Conservation (phyloP, 1,140 invertebrate genomes). For the Adoxophyes honmai region DNA sequence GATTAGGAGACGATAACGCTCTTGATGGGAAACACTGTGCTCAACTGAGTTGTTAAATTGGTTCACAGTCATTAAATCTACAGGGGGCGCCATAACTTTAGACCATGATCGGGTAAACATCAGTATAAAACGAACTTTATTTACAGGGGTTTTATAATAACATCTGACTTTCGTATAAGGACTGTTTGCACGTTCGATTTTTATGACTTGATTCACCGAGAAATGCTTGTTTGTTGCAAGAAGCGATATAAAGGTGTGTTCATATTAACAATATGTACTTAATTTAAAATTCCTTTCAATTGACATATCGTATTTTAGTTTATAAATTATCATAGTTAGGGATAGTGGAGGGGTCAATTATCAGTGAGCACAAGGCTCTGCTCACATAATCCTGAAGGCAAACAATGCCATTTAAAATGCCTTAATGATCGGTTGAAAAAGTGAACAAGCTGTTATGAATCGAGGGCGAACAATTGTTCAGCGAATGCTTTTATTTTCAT, state of each 20-base stretch:
- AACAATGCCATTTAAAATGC: background rate
- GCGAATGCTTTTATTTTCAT: conserved; percentile 42
- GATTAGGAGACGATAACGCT: conserved; percentile 67
- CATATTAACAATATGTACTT: no score
- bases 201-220: conserved; percentile 3
- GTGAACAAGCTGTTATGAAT: conserved; percentile 31
- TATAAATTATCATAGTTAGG: no score
- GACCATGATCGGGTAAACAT: conserved; percentile 36
- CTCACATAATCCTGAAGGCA: background rate
- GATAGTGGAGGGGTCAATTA: no score
- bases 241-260: no score
- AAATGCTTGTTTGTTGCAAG: background rate
- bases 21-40: conserved; percentile 56
- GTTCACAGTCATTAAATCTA: conserved; percentile 51
- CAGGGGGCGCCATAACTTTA: conserved; percentile 43
- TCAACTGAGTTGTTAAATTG: conserved; percentile 59
- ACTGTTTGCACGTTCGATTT: conserved; percentile 9
- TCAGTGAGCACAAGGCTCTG: no score
- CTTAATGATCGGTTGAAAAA: conserved; percentile 14
- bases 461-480: conserved; percentile 45
- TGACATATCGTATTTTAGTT: no score
- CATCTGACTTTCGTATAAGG: background rate
- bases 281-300: no score
- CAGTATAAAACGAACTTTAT: conserved; percentile 36
- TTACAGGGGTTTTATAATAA: conserved; percentile 21